A percentile compares a stretch with the other conserved stretches of the same genome.
Evolutionary conservation across 2,797 vertebrate genomes (phyloP).

Genomic region (Sciurus carolinensis): DNA sequence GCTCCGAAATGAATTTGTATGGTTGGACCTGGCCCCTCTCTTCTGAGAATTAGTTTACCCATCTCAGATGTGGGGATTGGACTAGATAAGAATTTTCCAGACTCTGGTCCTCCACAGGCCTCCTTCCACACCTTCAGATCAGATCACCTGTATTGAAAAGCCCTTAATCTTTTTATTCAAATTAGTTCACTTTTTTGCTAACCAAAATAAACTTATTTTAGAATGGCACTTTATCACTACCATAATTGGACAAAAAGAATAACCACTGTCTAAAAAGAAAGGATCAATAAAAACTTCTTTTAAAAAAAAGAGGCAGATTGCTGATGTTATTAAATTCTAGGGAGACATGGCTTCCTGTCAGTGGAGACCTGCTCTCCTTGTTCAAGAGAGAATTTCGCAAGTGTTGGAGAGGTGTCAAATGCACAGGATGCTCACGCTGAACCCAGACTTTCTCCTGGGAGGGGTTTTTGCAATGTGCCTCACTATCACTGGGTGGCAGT

Average conservation of each 20-base stretch:
- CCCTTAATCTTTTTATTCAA: constrained; percentile 7
- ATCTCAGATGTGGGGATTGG: background rate
- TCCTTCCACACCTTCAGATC: background rate
- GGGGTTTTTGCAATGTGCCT: background rate
- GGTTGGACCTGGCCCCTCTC: background rate
- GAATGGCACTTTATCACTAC: constrained; percentile 27
- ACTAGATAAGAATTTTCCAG: background rate
- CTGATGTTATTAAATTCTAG: background rate
- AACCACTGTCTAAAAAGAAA: constrained; percentile 52
- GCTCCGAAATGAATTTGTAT: background rate
- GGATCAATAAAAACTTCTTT: background rate
- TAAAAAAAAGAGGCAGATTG: background rate
- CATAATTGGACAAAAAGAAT: constrained; percentile 47
- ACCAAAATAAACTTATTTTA: constrained; percentile 49
- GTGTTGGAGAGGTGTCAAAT: background rate
- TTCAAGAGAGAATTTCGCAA: background rate
- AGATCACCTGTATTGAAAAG: background rate
- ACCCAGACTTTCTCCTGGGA: background rate
- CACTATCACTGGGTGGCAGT: background rate
- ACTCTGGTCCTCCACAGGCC: background rate
- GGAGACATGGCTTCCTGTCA: background rate
- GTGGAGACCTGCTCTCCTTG: background rate
- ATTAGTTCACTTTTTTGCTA: background rate
- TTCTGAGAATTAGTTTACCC: background rate
- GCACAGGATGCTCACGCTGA: too few relatives aligned